These are phyloP conservation scores for Phoenoteleia sp. DNA, from an alignment of 2,888 invertebrate species.

Conservation along the genomic window DNA sequence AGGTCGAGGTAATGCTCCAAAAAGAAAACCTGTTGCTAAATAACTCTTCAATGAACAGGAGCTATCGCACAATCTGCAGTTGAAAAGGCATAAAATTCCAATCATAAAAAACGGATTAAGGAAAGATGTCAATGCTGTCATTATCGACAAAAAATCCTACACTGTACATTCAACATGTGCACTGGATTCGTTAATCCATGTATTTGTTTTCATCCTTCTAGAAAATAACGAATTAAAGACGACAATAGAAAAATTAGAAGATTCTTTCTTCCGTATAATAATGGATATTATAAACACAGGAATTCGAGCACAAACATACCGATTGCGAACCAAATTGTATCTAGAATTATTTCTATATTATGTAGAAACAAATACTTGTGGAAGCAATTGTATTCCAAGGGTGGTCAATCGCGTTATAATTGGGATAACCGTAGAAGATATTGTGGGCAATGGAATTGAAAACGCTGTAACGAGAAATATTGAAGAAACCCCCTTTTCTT, in stretches of 20 bases:
- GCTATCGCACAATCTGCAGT: background rate
- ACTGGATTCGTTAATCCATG: conserved; percentile 16
- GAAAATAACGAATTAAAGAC: background rate
- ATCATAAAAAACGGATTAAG: conserved; percentile 23
- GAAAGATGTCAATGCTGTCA: conserved; percentile 1
- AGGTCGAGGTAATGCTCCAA: conserved; percentile 4
- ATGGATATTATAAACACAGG: background rate
- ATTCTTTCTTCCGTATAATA: background rate
- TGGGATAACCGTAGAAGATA: too few species aligned
- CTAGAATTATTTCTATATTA: conserved; percentile 6
- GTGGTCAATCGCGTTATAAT: too few species aligned
- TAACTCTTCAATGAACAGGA: conserved; percentile 19
- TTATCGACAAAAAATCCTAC: conserved; percentile 2
- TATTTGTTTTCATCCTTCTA: conserved; percentile 8
- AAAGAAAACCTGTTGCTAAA: background rate
- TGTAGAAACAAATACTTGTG: too few species aligned
- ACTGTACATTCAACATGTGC: conserved; percentile 10
- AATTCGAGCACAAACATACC: background rate
- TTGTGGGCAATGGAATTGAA: too few species aligned
- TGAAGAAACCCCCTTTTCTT: too few species aligned
- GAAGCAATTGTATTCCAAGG: too few species aligned
- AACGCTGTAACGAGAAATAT: too few species aligned
- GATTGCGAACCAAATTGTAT: conserved; percentile 13
- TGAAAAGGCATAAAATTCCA: background rate
- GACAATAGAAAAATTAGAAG: background rate